Evolutionary conservation across 2,888 invertebrate species (phyloP).

Genomic region (Drosophila hamatofila): DNA sequence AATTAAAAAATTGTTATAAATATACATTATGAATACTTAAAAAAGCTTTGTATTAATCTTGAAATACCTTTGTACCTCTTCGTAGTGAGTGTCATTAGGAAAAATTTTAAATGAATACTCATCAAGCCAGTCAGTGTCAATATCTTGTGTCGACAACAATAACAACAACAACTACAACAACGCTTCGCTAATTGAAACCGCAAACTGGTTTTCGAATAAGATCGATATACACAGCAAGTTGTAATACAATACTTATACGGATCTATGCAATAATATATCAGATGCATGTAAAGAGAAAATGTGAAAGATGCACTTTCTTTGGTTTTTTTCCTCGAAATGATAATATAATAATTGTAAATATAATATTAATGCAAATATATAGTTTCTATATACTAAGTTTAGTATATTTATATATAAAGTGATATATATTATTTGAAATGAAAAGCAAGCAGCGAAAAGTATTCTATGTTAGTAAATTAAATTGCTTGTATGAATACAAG

Average conservation of each 20-base stretch:
- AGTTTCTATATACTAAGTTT: background rate
- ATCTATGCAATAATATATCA: constrained; percentile 38
- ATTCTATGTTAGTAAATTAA: background rate
- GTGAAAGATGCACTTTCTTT: constrained; percentile 23
- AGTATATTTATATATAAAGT: background rate
- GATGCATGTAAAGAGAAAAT: constrained; percentile 35
- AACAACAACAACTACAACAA: constrained; percentile 43
- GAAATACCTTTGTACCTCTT: constrained; percentile 21
- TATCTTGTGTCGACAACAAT: constrained; percentile 39
- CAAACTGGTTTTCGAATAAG: constrained; percentile 60
- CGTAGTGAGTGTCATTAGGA: constrained; percentile 25
- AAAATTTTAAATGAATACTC: constrained; percentile 22
- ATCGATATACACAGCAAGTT: constrained; percentile 40
- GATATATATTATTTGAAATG: background rate
- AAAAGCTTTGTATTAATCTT: constrained; percentile 5
- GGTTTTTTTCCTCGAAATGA: constrained; percentile 6
- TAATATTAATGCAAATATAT: background rate
- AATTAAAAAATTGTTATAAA: background rate
- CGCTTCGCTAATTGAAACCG: constrained; percentile 60
- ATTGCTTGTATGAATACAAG: background rate
- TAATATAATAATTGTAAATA: constrained; percentile 2
- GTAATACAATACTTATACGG: constrained; percentile 58
- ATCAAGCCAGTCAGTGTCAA: constrained; percentile 37
- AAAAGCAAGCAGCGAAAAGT: background rate
- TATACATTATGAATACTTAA: background rate